Base-by-base conservation (phyloP, 2,888 invertebrate genomes). In the Tryphoninae sp. region DNA sequence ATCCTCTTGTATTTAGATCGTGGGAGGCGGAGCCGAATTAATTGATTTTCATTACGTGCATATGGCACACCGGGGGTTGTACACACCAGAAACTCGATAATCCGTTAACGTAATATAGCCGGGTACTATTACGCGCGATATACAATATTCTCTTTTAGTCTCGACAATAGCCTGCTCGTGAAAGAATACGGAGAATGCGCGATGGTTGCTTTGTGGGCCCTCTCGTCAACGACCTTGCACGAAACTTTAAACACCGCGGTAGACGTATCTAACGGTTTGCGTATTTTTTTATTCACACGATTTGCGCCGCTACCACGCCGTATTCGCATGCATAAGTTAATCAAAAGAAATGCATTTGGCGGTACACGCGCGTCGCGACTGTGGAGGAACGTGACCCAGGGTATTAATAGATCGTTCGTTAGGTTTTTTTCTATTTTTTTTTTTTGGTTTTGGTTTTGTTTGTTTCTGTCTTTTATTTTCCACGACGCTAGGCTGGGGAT, bases 171-270 rank as follows among this genome's bases (percentile, higher is more conserved):
- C 19, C 19, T 19, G 6, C 6, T 6, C 33, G 33, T 33, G 33
- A 33, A 33, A 33, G 33, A 33, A 33, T 33, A 33, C 33, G 33
- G 4, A 7, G 33, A 33, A 19, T 11, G 19, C 55, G 1, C 55
- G 1, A 55, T 55, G 19, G 19, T 19, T n/a, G 33, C 33, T 33
- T 6, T 6, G 55, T 8, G 9, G 19, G 55, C 16, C 6, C 19
- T 49, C 74, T 75, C 49, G 40, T 79, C 45, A 78, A 78, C 79
- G 82, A 82, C 82, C 82, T 82, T 82, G 82, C 82, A 68, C 71
- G 76, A 79, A 72, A 62, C 65, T 74, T 62, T 40, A 51, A 22
- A 65, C 67, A 64, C 55, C 59, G 53, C 45, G 61, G 69, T 62
- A 72, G 82, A 82, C 78, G 78, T 33, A 75, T 49, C 67, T 76